Percentiles rank a stretch among this genome's conserved stretches.
These are phyloP conservation scores for Andinoacara biseriatus DNA, from an alignment of 2,113 vertebrate genomes.

Conservation along the genomic window DNA sequence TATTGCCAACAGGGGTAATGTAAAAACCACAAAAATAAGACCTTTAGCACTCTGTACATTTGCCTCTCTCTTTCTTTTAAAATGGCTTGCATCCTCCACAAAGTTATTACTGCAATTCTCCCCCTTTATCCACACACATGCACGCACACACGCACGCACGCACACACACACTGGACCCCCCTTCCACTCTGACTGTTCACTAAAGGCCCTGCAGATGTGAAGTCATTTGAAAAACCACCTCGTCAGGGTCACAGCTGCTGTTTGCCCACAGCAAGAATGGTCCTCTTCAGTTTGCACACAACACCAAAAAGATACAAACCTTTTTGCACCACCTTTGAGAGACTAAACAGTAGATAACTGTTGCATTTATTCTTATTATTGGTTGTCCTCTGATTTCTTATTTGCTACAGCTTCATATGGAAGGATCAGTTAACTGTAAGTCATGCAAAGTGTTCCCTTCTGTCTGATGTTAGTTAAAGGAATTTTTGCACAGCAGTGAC, in stretches of 20 bases:
- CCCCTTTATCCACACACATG: not conserved
- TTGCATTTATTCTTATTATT: not conserved
- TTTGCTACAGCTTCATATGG: not conserved
- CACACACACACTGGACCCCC: not conserved
- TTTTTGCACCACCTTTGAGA: not conserved
- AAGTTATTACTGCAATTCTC: not conserved
- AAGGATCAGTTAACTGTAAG: not conserved
- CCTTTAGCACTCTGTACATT: not conserved
- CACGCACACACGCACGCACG: not conserved
- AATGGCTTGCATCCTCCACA: not conserved
- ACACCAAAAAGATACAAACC: not conserved
- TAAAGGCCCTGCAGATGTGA: conserved; percentile 10
- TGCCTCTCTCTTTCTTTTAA: not conserved
- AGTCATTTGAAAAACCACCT: conserved; percentile 17
- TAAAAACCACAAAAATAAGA: not conserved
- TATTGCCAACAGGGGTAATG: not conserved
- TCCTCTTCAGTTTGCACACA: not conserved
- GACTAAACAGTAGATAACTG: not conserved
- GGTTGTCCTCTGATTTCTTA: not conserved
- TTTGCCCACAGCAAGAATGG: not conserved
- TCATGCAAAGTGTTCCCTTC: not conserved
- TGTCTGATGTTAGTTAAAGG: not conserved
- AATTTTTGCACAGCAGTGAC: fast-evolving
- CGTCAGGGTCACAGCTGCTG: conserved; percentile 26
- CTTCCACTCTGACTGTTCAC: not conserved